Evolutionary conservation across 2,113 vertebrate genomes (phyloP), one percentile per base, ranked within the genome.

Genomic region (Piprites chloris): DNA sequence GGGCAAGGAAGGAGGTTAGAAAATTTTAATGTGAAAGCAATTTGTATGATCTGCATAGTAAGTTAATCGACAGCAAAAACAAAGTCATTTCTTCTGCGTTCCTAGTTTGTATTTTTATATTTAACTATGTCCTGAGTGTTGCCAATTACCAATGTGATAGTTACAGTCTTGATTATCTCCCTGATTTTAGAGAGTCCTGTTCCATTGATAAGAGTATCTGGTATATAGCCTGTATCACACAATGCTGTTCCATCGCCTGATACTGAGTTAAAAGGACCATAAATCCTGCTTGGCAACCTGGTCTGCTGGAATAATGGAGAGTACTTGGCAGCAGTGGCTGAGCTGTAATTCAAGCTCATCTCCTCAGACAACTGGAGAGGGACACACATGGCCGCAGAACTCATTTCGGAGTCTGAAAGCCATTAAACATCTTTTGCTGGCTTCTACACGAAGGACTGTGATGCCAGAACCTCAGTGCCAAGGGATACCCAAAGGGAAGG

Each of bases 131-230:
- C 94, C 93, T 85, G 77, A 97, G 94, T 75, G 80, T 89, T 98
- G 97, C 96, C 94, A 96, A 96, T 85, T 97, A 98, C 95, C 95
- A 97, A 84, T 96, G 95, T 97, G 97, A 98, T 96, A 98, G 98
- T 98, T 98, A 97, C 93, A 96, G 97, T 97, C 97, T 96, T 98
- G 97, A 99, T 99, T 98, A 98, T 98, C 92, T 97, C 89, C 87
- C 97, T 98, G 98, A 98, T 99, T 98, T 98, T 96, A 95, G 96
- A 94, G 90, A 98, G 95, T 93, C 96, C 92, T 85, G 96, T 96
- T 97, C 96, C 97, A 98, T 96, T 98, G 98, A 98, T 98, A 98
- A 98, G 98, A 91, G 98, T 97, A 96, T 96, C 97, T 96, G 87
- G 94, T 96, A 81, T 96, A 97, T 52, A 97, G 97, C 91, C 96